Percentiles rank a stretch among this genome's conserved stretches.
Conservation (phyloP, 2,113 vertebrate genomes). For the Nothobranchius furzeri region DNA sequence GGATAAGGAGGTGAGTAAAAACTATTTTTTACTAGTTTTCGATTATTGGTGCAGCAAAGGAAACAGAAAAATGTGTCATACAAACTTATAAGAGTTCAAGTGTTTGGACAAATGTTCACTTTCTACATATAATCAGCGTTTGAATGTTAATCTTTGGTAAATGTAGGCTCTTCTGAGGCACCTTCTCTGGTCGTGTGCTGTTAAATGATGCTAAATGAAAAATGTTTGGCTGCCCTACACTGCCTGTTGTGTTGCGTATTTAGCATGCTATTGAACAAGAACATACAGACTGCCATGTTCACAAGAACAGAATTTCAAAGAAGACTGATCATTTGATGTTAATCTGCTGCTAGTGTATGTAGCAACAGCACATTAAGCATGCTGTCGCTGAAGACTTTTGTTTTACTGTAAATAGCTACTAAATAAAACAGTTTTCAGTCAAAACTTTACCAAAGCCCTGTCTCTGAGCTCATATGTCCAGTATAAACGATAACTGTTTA, state of each 20-base stretch:
- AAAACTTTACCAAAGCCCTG: not conserved
- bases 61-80: not conserved
- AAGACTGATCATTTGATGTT: too few relatives aligned
- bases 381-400: too few relatives aligned
- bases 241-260: not conserved
- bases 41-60: constrained; percentile 19
- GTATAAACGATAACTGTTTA: not conserved
- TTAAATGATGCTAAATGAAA: too few relatives aligned
- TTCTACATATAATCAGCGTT: not conserved
- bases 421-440: not conserved
- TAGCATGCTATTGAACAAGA: not conserved
- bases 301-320: not conserved
- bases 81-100: not conserved
- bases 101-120: not conserved
- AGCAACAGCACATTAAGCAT: too few relatives aligned
- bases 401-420: too few relatives aligned
- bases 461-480: too few relatives aligned
- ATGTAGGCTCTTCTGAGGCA: not conserved
- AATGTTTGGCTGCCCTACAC: constrained; percentile 9
- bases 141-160: not conserved
- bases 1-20: constrained; percentile 56
- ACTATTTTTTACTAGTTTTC: constrained; percentile 23
- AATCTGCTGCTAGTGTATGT: too few relatives aligned
- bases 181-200: not conserved
- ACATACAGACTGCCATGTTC: not conserved